Evolutionary conservation across 2,888 invertebrate genomes (phyloP), one percentile per base, ranked within the genome.

Genomic region (Clepsis dumicolana): DNA sequence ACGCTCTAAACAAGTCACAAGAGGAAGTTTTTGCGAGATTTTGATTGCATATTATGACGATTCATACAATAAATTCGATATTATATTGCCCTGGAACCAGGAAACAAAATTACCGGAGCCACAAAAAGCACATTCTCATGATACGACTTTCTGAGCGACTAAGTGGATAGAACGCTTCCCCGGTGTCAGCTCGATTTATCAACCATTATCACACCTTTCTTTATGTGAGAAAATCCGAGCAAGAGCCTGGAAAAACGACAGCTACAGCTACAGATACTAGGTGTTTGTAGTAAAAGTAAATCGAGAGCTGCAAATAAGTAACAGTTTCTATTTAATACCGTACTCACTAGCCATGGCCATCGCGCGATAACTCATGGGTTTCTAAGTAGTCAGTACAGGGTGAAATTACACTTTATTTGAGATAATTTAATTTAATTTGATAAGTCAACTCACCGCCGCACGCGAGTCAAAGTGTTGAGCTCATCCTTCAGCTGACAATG

Each of bases 401-500:
- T 35, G 54, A 44, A 54, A 44, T 4, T 7, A 5, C 38, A 14
- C 32, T 48, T 44, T 25, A 27, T 38, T 57, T 14, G 14, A 24
- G 10, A 18, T 12, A 32, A 27, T 12, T 29, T 5, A 7, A 52
- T 16, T 10, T 41, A 48, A 18, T 16, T 66, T 25, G 32, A 54
- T 18, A 32, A 10, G 8, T 29, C 2, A n/a, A 64, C 68, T 64
- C 41, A 64, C 64, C 63, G 50, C 24, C 48, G 10, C 54, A 29
- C 38, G 35, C 7, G 14, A 59, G 25, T 68, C 32, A 68, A 59
- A 59, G 52, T 53, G 29, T 32, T 8, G 29, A 21, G 12, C 48
- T 52, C 68, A 68, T 68, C 64, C 63, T 38, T 68, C 67, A 52
- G 63, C 50, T 52, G 27, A 41, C 56, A 57, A 57, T 68, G 52